These are phyloP conservation scores for Bombus ignitus DNA, from an alignment of 1,140 invertebrate species.

Conservation along the genomic window DNA sequence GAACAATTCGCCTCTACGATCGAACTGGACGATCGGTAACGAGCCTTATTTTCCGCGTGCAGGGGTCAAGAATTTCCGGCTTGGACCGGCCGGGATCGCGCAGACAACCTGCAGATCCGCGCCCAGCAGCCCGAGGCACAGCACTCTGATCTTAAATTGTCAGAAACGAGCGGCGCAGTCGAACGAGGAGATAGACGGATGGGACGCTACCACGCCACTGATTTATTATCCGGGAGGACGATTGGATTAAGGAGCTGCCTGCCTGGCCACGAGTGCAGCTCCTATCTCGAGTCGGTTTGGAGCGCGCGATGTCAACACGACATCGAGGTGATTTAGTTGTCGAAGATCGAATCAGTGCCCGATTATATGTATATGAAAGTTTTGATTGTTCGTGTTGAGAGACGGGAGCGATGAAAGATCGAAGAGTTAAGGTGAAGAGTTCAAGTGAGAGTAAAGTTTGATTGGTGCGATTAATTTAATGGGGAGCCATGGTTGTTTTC, in stretches of 20 bases:
- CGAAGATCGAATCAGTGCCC: not conserved
- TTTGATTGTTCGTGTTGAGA: not conserved
- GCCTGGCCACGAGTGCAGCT: not conserved
- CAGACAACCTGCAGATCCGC: slow-evolving; percentile 78
- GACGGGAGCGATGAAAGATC: not conserved
- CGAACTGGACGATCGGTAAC: slow-evolving; percentile 18
- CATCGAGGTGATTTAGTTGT: not conserved
- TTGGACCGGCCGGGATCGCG: slow-evolving; percentile 54
- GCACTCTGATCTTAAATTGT: slow-evolving; percentile 63
- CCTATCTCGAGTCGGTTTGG: not conserved
- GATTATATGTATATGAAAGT: not conserved
- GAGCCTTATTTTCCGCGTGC: slow-evolving; percentile 35
- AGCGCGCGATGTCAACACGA: not conserved
- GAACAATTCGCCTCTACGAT: not conserved
- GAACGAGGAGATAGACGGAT: slow-evolving; percentile 78
- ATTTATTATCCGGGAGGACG: slow-evolving; percentile 71
- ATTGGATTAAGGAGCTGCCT: slow-evolving; percentile 48
- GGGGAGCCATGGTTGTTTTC: not conserved
- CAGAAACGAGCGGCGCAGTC: slow-evolving; percentile 75
- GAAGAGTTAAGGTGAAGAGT: not conserved
- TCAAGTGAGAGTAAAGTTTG: not conserved
- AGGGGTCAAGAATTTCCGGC: slow-evolving; percentile 45
- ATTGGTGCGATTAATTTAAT: not conserved
- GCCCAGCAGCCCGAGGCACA: slow-evolving; percentile 81
- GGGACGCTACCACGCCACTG: slow-evolving; percentile 77